Evolutionary conservation across 1,140 invertebrate species (phyloP).

Genomic region (Musca domestica): DNA sequence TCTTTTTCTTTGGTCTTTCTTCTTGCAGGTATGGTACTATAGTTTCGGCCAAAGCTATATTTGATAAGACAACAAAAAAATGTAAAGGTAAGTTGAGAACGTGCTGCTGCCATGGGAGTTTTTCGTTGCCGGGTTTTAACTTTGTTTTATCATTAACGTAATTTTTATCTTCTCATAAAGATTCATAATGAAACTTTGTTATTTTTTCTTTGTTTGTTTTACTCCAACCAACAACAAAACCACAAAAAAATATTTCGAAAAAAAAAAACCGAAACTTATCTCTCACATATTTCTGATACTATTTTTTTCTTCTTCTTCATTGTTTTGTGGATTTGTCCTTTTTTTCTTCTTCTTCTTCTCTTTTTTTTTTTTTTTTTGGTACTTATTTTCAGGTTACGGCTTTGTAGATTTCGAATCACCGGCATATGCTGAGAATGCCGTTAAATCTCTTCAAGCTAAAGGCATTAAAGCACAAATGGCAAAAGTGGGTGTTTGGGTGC

Average conservation of each 20-base stretch:
- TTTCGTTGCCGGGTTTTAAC: neutral
- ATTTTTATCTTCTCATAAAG: neutral
- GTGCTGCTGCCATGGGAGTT: neutral
- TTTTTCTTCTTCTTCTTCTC: no score
- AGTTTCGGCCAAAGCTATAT: constrained; percentile 17
- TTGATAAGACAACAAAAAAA: constrained; percentile 21
- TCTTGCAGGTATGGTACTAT: constrained; percentile 14
- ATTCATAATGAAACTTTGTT: neutral
- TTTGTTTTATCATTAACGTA: neutral
- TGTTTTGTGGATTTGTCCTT: neutral
- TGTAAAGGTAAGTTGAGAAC: constrained; percentile 4
- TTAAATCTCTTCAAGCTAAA: constrained; percentile 92
- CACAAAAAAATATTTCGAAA: no score
- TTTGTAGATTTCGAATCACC: constrained; percentile 99
- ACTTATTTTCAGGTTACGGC: constrained; percentile 83
- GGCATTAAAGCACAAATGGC: constrained; percentile 99
- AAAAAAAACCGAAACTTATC: neutral
- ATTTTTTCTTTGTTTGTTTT: neutral
- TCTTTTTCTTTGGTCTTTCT: neutral
- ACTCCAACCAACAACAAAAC: neutral
- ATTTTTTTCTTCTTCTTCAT: neutral
- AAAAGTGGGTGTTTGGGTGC: constrained; percentile 96
- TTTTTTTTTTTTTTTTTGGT: neutral
- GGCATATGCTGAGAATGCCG: constrained; percentile 88
- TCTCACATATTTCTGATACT: neutral